These are phyloP conservation scores for Archips crataeganus DNA, from an alignment of 2,888 invertebrate species.

Conservation along the genomic window DNA sequence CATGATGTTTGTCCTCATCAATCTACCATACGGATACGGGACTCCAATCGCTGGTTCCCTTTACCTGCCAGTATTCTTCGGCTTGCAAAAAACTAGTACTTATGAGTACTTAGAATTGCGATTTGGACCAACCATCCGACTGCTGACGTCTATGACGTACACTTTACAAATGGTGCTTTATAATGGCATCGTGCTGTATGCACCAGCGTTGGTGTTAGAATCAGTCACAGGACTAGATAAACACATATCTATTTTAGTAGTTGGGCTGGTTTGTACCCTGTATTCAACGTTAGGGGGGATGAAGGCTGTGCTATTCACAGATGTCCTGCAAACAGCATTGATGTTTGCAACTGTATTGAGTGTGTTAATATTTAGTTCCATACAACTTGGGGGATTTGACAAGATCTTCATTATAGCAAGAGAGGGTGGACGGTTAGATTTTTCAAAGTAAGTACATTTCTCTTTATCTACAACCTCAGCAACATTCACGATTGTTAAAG, in stretches of 20 bases:
- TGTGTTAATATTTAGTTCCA: slow-evolving; percentile 90
- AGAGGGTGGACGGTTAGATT: slow-evolving; percentile 90
- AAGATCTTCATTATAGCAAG: slow-evolving; percentile 90
- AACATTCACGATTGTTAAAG: background rate
- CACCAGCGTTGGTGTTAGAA: slow-evolving; percentile 95
- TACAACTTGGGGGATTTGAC: slow-evolving; percentile 89
- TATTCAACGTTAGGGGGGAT: slow-evolving; percentile 96
- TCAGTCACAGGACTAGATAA: slow-evolving; percentile 93
- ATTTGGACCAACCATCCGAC: slow-evolving; percentile 91
- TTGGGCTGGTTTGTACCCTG: slow-evolving; percentile 93
- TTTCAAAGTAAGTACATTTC: slow-evolving; percentile 84
- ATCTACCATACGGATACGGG: slow-evolving; percentile 90
- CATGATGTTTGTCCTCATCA: slow-evolving; percentile 92
- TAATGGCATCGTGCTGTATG: slow-evolving; percentile 96
- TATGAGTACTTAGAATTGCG: slow-evolving; percentile 97
- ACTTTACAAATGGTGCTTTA: slow-evolving; percentile 95
- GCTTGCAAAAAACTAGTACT: slow-evolving; percentile 93
- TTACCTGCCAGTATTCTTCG: slow-evolving; percentile 94
- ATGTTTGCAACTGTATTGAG: slow-evolving; percentile 94
- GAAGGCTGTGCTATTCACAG: slow-evolving; percentile 96
- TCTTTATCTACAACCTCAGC: no score
- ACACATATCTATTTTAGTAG: slow-evolving; percentile 89
- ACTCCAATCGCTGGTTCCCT: slow-evolving; percentile 92
- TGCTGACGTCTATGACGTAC: slow-evolving; percentile 93
- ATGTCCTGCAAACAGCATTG: slow-evolving; percentile 92